Percentiles rank a stretch among this genome's conserved stretches.
Conservation (phyloP, 2,888 invertebrate species). For the Terebella lapidaria region DNA sequence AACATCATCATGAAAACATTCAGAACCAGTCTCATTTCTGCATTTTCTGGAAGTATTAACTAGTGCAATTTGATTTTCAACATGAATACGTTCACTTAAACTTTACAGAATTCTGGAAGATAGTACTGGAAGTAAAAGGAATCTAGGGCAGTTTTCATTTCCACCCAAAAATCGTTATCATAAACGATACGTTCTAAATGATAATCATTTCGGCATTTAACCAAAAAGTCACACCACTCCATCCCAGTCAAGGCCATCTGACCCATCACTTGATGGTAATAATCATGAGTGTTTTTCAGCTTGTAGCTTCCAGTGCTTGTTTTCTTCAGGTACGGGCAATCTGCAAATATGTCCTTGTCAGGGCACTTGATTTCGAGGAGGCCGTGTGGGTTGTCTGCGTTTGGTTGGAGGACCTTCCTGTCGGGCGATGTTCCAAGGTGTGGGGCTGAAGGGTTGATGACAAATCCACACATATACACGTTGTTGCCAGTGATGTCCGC, state of each 20-base stretch:
- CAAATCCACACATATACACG: background rate
- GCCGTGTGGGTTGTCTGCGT: background rate
- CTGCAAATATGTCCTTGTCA: background rate
- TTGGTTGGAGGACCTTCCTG: background rate
- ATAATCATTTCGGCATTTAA: constrained; percentile 1
- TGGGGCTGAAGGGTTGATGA: background rate
- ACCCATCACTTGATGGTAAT: background rate
- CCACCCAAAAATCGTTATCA: background rate
- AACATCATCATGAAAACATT: too few relatives aligned
- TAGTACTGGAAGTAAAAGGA: background rate
- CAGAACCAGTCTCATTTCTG: too few relatives aligned
- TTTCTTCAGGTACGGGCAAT: background rate
- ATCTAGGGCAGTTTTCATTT: background rate
- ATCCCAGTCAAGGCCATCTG: constrained; percentile 3
- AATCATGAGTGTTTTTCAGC: background rate
- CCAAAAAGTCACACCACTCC: background rate
- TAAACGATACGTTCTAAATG: background rate
- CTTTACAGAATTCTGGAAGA: background rate
- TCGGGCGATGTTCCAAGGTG: constrained; percentile 3
- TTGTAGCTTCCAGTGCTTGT: background rate
- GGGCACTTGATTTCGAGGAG: constrained; percentile 1
- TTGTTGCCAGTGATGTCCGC: background rate
- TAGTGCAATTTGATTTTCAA: too few relatives aligned
- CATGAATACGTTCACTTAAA: too few relatives aligned
- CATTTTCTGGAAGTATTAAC: too few relatives aligned